Evolutionary conservation across 2,113 vertebrate genomes (phyloP).

Genomic region (Sula dactylatra): DNA sequence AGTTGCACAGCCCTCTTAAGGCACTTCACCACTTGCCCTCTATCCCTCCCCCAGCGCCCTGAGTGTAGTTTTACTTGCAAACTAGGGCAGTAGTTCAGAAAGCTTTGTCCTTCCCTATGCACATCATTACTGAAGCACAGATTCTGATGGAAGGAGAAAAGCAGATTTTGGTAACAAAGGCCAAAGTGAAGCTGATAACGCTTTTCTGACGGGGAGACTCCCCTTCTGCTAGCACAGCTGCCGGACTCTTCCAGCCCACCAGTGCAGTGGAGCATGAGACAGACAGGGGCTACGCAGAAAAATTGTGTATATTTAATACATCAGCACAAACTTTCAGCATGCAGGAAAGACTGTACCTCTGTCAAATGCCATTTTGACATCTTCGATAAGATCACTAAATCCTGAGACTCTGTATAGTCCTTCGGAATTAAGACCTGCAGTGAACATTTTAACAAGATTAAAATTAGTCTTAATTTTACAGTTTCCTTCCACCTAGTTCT

Average conservation of each 20-base stretch:
- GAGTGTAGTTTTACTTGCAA: background rate
- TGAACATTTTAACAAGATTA: background rate
- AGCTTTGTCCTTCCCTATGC: background rate
- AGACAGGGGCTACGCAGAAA: background rate
- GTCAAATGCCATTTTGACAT: slow-evolving; percentile 98
- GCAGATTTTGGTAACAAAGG: background rate
- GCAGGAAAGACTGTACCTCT: slow-evolving; percentile 81
- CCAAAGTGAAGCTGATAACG: background rate
- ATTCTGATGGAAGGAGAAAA: slow-evolving; percentile 6
- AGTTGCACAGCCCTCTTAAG: background rate
- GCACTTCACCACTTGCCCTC: background rate
- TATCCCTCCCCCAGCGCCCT: background rate
- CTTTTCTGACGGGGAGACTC: background rate
- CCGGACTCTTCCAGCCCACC: background rate
- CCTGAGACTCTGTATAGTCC: slow-evolving; percentile 97
- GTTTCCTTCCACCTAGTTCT: background rate
- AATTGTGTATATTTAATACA: background rate
- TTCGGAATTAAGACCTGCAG: slow-evolving; percentile 93
- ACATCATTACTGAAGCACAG: background rate
- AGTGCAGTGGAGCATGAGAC: background rate
- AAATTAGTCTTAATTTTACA: background rate
- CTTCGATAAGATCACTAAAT: slow-evolving; percentile 98
- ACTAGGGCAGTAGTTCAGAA: slow-evolving; percentile 46
- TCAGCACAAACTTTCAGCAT: background rate
- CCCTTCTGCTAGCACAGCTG: background rate